Conservation (phyloP, 2,888 invertebrate species). For the Mimachlamys varia region DNA sequence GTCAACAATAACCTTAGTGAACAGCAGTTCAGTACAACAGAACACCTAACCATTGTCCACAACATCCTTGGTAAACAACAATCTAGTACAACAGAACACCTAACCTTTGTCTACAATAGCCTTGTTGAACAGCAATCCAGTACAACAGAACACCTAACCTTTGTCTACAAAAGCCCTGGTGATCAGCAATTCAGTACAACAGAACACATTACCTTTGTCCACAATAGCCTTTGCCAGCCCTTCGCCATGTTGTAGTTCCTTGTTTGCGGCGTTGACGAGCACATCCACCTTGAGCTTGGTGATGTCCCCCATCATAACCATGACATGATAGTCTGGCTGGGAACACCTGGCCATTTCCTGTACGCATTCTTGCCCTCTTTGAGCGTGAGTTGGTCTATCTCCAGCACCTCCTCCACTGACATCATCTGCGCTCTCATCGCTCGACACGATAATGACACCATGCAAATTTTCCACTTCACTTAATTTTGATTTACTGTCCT, state of each 20-base stretch:
- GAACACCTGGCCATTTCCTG: conserved; percentile 17
- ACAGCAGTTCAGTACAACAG: no score
- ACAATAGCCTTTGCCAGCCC: conserved; percentile 59
- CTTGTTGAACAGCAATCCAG: no score
- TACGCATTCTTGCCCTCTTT: background rate
- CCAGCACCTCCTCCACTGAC: background rate
- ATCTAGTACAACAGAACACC: no score
- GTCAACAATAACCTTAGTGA: no score
- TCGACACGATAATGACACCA: conserved; percentile 54
- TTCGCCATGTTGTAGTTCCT: conserved; percentile 54
- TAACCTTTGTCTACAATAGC: no score
- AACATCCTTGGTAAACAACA: no score
- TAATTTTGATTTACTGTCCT: conserved; percentile 53
- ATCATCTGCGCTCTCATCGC: conserved; percentile 41
- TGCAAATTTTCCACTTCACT: conserved; percentile 50
- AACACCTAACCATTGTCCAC: no score
- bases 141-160: no score
- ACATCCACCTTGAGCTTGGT: conserved; percentile 57
- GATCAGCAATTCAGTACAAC: no score
- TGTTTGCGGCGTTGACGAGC: conserved; percentile 61
- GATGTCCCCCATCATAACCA: conserved; percentile 58
- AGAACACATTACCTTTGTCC: conserved; percentile 54
- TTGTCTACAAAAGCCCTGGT: no score
- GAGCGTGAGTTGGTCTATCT: background rate
- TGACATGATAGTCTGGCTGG: background rate